Conservation (phyloP, 2,888 invertebrate species). For the Ormyrus rosae region DNA sequence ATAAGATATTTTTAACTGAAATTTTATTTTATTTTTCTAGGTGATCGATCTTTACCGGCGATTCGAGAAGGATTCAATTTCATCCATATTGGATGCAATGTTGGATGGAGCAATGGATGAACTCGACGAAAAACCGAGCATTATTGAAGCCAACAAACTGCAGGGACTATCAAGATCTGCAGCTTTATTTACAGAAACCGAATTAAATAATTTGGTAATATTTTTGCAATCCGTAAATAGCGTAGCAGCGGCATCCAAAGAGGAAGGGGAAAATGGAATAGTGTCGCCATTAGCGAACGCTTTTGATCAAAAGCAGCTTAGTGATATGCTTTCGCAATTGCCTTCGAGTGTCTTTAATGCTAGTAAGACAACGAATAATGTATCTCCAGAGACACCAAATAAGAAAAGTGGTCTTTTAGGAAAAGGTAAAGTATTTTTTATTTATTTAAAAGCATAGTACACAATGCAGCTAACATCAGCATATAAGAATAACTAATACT, state of each 20-base stretch:
- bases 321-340: constrained; percentile 76
- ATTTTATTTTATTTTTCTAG: constrained; percentile 13
- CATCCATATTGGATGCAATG: constrained; percentile 86
- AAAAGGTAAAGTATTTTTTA: constrained; percentile 70
- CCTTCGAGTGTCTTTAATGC: constrained; percentile 66
- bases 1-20: neutral
- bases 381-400: constrained; percentile 67
- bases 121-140: constrained; percentile 76
- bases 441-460: neutral
- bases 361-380: constrained; percentile 63
- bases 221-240: constrained; percentile 77
- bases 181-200: constrained; percentile 82
- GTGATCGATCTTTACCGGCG: constrained; percentile 84
- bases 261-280: constrained; percentile 58
- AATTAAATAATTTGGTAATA: constrained; percentile 80
- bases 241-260: constrained; percentile 39
- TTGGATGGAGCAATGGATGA: constrained; percentile 76
- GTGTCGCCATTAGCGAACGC: neutral
- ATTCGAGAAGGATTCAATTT: constrained; percentile 89
- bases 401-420: constrained; percentile 72
- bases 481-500: no score
- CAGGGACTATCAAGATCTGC: constrained; percentile 81
- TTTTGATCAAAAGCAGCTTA: constrained; percentile 76
- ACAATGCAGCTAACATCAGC: no score
- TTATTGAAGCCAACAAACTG: constrained; percentile 76